Conservation (phyloP, 2,888 invertebrate genomes). For the Drosophila vallismaia region DNA sequence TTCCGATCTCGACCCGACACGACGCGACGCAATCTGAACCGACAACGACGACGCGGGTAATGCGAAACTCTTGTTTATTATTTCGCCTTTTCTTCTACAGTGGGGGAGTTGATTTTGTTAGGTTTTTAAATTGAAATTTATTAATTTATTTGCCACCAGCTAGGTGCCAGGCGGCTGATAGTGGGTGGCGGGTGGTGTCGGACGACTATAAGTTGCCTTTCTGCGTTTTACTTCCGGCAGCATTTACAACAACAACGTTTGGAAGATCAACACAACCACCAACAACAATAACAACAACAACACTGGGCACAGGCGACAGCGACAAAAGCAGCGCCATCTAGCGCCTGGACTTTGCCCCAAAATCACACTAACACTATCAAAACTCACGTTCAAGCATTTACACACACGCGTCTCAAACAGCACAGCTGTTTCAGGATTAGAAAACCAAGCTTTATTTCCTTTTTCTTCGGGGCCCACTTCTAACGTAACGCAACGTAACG, state of each 20-base stretch:
- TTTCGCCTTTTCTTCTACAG: constrained; percentile 2
- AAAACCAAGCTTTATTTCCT: background rate
- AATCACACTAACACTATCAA: background rate
- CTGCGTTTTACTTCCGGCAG: constrained; percentile 55
- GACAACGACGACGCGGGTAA: constrained; percentile 34
- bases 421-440: constrained; percentile 33
- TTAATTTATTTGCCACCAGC: constrained; percentile 29
- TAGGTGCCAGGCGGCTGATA: background rate
- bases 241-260: constrained; percentile 3
- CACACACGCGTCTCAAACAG: constrained; percentile 12
- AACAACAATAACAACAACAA: constrained; percentile 43
- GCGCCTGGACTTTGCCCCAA: constrained; percentile 29
- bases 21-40: constrained; percentile 6
- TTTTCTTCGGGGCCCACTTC: no score
- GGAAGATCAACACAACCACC: background rate
- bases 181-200: background rate
- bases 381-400: constrained; percentile 23
- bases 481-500: no score
- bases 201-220: constrained; percentile 54
- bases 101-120: constrained; percentile 51
- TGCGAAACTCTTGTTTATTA: constrained; percentile 29
- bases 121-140: constrained; percentile 58
- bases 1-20: constrained; percentile 8
- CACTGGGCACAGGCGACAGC: constrained; percentile 27
- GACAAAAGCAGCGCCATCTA: constrained; percentile 63